Evolutionary conservation across 2,113 vertebrate genomes (phyloP).

Genomic region (Lota lota): DNA sequence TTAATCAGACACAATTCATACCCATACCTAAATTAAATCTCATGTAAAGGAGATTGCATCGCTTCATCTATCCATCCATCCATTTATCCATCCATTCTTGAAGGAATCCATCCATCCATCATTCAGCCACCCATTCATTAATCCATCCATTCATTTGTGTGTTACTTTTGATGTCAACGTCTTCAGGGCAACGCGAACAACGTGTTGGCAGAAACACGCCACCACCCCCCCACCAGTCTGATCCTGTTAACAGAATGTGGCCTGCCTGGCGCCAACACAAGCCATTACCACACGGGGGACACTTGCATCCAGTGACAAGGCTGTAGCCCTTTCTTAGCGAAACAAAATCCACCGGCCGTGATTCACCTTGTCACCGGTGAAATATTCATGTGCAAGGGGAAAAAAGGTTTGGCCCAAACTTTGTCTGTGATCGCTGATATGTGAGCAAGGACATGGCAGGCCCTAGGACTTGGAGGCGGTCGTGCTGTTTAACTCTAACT

Average conservation of each 20-base stretch:
- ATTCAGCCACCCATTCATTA: too few species aligned
- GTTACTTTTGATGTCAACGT: conserved; percentile 61
- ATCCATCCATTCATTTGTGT: too few species aligned
- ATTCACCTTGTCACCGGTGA: conserved; percentile 72
- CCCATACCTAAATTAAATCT: too few species aligned
- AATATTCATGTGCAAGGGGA: conserved; percentile 69
- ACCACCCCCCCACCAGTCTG: conserved; percentile 35
- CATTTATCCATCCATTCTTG: too few species aligned
- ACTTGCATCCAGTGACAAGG: conserved; percentile 66
- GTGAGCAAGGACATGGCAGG: conserved; percentile 46
- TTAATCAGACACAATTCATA: too few species aligned
- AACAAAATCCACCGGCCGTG: conserved; percentile 58
- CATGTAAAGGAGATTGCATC: background rate
- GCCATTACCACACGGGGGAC: conserved; percentile 65
- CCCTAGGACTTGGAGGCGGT: background rate
- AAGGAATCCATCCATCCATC: too few species aligned
- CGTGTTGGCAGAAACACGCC: background rate
- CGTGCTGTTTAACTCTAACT: background rate
- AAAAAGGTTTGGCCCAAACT: conserved; percentile 56
- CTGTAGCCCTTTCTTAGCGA: conserved; percentile 47
- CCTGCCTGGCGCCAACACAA: conserved; percentile 44
- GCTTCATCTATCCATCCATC: background rate
- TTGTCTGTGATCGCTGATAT: conserved; percentile 41
- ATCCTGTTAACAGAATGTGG: conserved; percentile 56
- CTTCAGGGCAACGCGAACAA: conserved; percentile 36